These are phyloP conservation scores for Lordiphosa andalusiaca DNA, from an alignment of 2,888 invertebrate genomes.

Conservation along the genomic window DNA sequence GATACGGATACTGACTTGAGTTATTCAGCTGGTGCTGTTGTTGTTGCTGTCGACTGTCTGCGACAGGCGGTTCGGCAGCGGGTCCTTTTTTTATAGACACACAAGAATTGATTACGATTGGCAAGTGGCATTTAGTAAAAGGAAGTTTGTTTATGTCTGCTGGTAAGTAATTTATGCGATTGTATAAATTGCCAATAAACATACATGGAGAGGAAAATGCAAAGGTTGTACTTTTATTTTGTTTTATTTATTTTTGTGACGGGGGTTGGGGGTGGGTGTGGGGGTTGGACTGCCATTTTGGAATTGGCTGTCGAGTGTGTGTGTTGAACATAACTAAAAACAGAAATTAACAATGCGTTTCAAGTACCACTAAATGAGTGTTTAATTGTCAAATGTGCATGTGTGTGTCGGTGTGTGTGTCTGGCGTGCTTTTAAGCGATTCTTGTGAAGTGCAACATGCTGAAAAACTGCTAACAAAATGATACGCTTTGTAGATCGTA, in stretches of 20 bases:
- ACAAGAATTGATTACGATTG: constrained; percentile 72
- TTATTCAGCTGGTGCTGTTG: constrained; percentile 19
- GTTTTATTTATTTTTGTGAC: neutral
- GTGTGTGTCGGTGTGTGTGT: constrained; percentile 8
- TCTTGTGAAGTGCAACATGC: constrained; percentile 67
- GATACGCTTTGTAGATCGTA: constrained; percentile 72
- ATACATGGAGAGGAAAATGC: constrained; percentile 28
- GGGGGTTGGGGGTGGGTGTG: too few relatives aligned
- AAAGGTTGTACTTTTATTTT: constrained; percentile 49
- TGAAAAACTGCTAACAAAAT: constrained; percentile 75
- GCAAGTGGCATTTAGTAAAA: constrained; percentile 74
- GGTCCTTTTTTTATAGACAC: constrained; percentile 64
- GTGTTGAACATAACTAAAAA: constrained; percentile 65
- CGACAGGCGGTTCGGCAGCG: constrained; percentile 37
- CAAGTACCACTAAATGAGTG: constrained; percentile 54
- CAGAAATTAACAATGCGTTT: constrained; percentile 56
- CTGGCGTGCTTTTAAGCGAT: constrained; percentile 62
- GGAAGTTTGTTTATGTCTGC: constrained; percentile 66
- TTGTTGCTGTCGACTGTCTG: constrained; percentile 36
- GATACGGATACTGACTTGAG: constrained; percentile 46
- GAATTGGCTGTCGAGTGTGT: constrained; percentile 36
- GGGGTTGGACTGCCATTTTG: constrained; percentile 1
- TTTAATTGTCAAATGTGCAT: constrained; percentile 52
- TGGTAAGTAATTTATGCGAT: constrained; percentile 63
- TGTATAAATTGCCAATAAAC: constrained; percentile 74